Conservation (phyloP, 1,140 invertebrate species). For the Cotesia glomerata region DNA sequence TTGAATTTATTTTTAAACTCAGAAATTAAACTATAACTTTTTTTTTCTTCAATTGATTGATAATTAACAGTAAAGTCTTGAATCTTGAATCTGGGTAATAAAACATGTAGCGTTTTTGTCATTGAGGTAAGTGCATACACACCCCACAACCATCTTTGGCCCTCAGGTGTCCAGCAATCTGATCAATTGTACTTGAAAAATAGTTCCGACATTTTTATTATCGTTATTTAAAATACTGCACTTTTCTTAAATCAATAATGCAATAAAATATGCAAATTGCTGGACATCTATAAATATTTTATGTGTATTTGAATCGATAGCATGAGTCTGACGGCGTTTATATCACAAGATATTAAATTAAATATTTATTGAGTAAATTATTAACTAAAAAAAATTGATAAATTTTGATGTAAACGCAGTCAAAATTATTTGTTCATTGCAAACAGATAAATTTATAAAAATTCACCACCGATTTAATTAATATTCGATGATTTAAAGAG, state of each 20-base stretch:
- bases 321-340: conserved; percentile 33
- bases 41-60: background rate
- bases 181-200: conserved; percentile 1
- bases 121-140: conserved; percentile 57
- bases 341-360: conserved; percentile 11
- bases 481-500: too few relatives aligned
- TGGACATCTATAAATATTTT: conserved; percentile 30
- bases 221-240: background rate
- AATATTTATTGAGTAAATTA: background rate
- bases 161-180: conserved; percentile 56
- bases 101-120: background rate
- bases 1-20: background rate
- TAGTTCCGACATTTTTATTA: background rate
- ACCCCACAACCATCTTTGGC: conserved; percentile 62
- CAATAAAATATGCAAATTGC: conserved; percentile 30
- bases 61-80: too few relatives aligned
- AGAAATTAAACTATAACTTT: background rate
- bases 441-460: conserved; percentile 46
- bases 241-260: background rate
- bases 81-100: background rate
- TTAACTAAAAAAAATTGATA: background rate
- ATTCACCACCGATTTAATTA: background rate
- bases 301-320: conserved; percentile 33
- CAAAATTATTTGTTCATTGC: conserved; percentile 35
- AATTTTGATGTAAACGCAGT: conserved; percentile 24